Conservation (phyloP, 2,797 vertebrate genomes). For the Siniperca obscura region DNA sequence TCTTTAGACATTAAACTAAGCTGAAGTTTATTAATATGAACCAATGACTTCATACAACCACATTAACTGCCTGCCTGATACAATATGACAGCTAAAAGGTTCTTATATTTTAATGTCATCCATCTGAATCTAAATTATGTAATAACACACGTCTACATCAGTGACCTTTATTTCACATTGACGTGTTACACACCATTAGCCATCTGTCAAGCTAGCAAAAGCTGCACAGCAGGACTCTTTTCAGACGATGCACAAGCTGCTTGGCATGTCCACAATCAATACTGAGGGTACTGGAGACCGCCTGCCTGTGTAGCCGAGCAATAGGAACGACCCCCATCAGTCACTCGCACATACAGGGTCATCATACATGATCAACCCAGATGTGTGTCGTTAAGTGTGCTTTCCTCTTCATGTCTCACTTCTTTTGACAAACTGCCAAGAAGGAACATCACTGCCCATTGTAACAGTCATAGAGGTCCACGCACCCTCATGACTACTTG, state of each 20-base stretch:
- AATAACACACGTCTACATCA: slow-evolving; percentile 49
- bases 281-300: slow-evolving; percentile 21
- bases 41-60: background rate
- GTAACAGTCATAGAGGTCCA: background rate
- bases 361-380: slow-evolving; percentile 5
- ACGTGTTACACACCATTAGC: slow-evolving; percentile 71
- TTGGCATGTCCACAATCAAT: slow-evolving; percentile 64
- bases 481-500: background rate
- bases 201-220: slow-evolving; percentile 77
- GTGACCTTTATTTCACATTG: slow-evolving; percentile 74
- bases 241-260: slow-evolving; percentile 73
- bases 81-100: slow-evolving; percentile 33
- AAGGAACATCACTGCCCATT: background rate
- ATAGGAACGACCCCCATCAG: slow-evolving; percentile 2
- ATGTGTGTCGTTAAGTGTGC: background rate
- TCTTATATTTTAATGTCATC: slow-evolving; percentile 49
- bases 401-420: background rate
- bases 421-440: slow-evolving; percentile 22
- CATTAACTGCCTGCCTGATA: slow-evolving; percentile 27
- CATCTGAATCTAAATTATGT: slow-evolving; percentile 62
- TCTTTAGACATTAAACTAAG: slow-evolving; percentile 3
- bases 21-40: slow-evolving; percentile 17
- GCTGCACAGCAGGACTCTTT: slow-evolving; percentile 66
- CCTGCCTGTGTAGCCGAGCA: background rate
- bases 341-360: background rate